Evolutionary conservation across 2,888 invertebrate species (phyloP).

Genomic region (Euplexia lucipara): DNA sequence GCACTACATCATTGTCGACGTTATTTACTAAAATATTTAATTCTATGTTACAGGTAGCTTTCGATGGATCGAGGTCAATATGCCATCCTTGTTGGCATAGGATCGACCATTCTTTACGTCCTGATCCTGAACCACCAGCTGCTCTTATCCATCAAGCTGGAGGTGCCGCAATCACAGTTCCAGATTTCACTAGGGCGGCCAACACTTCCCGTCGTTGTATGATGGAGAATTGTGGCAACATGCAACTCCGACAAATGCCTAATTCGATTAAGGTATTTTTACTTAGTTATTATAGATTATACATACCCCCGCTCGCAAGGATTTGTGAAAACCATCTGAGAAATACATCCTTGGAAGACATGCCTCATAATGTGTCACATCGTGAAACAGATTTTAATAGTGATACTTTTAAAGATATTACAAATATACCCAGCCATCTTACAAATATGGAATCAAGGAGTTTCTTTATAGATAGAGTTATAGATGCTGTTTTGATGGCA

Average conservation of each 20-base stretch:
- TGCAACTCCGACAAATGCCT: conserved; percentile 30
- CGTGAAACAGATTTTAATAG: conserved; percentile 23
- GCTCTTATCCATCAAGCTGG: conserved; percentile 29
- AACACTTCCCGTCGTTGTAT: conserved; percentile 47
- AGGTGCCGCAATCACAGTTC: conserved; percentile 29
- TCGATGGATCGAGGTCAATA: conserved; percentile 49
- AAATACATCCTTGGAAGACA: conserved; percentile 23
- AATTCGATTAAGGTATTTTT: conserved; percentile 26
- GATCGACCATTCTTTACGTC: conserved; percentile 35
- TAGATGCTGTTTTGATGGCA: too few species aligned
- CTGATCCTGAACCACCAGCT: conserved; percentile 31
- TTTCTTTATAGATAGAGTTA: too few species aligned
- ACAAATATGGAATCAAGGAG: too few species aligned
- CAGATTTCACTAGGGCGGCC: conserved; percentile 35
- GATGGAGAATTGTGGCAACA: conserved; percentile 16
- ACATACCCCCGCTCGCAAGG: conserved; percentile 9
- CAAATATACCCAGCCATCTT: too few species aligned
- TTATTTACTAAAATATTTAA: conserved; percentile 17
- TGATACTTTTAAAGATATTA: conserved; percentile 28
- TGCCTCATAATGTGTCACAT: conserved; percentile 9
- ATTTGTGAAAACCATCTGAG: conserved; percentile 40
- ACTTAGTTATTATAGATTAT: conserved; percentile 28
- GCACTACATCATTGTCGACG: conserved; percentile 12
- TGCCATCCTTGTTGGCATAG: conserved; percentile 49
- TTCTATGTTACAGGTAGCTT: conserved; percentile 45